Conservation (phyloP, 2,888 invertebrate genomes). For the Platerodrilus igneus region DNA sequence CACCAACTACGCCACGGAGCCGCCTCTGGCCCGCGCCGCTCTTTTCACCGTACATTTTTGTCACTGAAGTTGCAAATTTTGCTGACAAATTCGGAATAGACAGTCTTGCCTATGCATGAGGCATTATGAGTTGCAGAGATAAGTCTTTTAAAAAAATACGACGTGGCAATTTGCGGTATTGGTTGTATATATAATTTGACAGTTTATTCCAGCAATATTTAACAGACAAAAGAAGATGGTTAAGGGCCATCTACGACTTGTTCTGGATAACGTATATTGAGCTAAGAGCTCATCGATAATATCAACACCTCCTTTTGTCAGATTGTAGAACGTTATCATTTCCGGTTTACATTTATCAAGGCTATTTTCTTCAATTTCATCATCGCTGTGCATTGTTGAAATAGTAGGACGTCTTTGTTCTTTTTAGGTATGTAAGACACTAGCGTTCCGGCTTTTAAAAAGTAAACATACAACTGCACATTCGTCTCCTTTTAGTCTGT, state of each 20-base stretch:
- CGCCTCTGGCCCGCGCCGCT: too few species aligned
- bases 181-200: constrained; percentile 10
- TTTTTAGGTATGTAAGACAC: constrained; percentile 14
- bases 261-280: constrained; percentile 6
- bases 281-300: constrained; percentile 12
- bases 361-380: not conserved
- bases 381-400: constrained; percentile 9
- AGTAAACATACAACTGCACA: too few species aligned
- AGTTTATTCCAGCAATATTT: constrained; percentile 8
- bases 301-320: constrained; percentile 15
- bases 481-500: too few species aligned
- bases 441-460: too few species aligned
- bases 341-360: constrained; percentile 13
- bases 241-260: constrained; percentile 14
- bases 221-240: constrained; percentile 11
- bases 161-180: too few species aligned
- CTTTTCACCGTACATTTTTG: too few species aligned
- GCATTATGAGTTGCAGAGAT: too few species aligned
- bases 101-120: too few species aligned
- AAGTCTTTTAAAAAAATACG: too few species aligned
- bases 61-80: too few species aligned
- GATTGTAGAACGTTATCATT: constrained; percentile 16
- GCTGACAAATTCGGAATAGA: too few species aligned
- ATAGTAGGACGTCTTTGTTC: constrained; percentile 18
- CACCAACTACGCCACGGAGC: too few species aligned